Evolutionary conservation across 2,797 vertebrate genomes (phyloP).

Genomic region (Anguilla marmorata): DNA sequence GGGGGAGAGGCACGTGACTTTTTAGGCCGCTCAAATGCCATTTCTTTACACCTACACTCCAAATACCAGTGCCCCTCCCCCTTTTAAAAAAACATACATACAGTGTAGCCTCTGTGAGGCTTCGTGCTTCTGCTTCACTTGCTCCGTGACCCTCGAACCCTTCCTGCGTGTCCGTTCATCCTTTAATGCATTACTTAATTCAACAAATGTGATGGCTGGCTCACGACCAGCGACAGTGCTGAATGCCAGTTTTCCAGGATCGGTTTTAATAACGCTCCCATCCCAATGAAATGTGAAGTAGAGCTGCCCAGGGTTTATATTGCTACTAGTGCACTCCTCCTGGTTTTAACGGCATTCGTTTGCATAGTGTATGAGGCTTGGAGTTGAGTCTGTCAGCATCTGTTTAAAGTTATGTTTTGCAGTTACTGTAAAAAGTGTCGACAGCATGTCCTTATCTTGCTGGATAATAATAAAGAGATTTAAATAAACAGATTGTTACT

Average conservation of each 20-base stretch:
- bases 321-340: slow-evolving; percentile 67
- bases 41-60: slow-evolving; percentile 19
- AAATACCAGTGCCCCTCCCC: slow-evolving; percentile 5
- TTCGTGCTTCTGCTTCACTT: not conserved
- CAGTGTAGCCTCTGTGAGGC: slow-evolving; percentile 14
- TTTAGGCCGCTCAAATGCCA: not conserved
- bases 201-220: slow-evolving; percentile 21
- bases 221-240: not conserved
- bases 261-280: not conserved
- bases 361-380: slow-evolving; percentile 64
- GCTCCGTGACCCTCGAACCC: not conserved
- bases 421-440: slow-evolving; percentile 63
- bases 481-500: slow-evolving; percentile 66
- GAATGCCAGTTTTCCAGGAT: slow-evolving; percentile 3
- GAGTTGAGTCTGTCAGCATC: slow-evolving; percentile 75
- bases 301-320: slow-evolving; percentile 51
- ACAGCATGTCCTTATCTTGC: slow-evolving; percentile 76
- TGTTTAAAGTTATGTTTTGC: slow-evolving; percentile 62
- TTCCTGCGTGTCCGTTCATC: not conserved
- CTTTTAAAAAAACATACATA: not conserved
- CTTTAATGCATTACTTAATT: slow-evolving; percentile 16
- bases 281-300: not conserved
- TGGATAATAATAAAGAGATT: slow-evolving; percentile 69
- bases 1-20: not conserved
- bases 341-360: slow-evolving; percentile 64